Conservation (phyloP, 2,888 invertebrate species). For the Bombylius major region DNA sequence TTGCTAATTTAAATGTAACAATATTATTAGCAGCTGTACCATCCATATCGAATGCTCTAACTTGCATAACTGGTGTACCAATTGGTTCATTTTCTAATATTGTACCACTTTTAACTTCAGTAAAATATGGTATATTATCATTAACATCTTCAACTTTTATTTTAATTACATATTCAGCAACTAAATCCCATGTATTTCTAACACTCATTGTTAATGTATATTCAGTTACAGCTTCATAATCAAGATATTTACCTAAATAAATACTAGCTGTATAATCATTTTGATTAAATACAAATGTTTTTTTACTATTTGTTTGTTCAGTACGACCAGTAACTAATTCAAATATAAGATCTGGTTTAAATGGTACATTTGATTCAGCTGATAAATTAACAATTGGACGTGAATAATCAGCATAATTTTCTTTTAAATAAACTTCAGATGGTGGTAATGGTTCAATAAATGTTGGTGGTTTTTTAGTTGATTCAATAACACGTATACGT, state of each 20-base stretch:
- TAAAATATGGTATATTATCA: slow-evolving; percentile 79
- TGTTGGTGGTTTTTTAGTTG: slow-evolving; percentile 72
- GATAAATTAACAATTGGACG: slow-evolving; percentile 54
- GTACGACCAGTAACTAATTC: slow-evolving; percentile 71
- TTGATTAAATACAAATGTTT: slow-evolving; percentile 56
- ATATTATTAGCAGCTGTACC: slow-evolving; percentile 73
- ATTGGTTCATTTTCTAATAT: slow-evolving; percentile 74
- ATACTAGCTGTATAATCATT: slow-evolving; percentile 60
- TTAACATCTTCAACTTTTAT: slow-evolving; percentile 78
- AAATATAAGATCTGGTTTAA: slow-evolving; percentile 61
- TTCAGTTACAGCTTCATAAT: slow-evolving; percentile 73
- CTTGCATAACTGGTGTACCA: slow-evolving; percentile 78
- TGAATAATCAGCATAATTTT: slow-evolving; percentile 61
- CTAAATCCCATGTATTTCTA: slow-evolving; percentile 66
- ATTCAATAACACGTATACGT: slow-evolving; percentile 72
- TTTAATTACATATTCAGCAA: slow-evolving; percentile 63
- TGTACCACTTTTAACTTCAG: slow-evolving; percentile 65
- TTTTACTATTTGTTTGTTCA: slow-evolving; percentile 72
- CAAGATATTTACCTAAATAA: slow-evolving; percentile 61
- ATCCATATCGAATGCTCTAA: slow-evolving; percentile 71
- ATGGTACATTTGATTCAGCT: slow-evolving; percentile 67
- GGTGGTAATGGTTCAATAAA: slow-evolving; percentile 52
- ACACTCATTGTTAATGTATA: slow-evolving; percentile 74
- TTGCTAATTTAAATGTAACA: slow-evolving; percentile 62
- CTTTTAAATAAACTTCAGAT: slow-evolving; percentile 47